Evolutionary conservation across 2,797 vertebrate genomes (phyloP).

Genomic region (Clarias laeviceps): DNA sequence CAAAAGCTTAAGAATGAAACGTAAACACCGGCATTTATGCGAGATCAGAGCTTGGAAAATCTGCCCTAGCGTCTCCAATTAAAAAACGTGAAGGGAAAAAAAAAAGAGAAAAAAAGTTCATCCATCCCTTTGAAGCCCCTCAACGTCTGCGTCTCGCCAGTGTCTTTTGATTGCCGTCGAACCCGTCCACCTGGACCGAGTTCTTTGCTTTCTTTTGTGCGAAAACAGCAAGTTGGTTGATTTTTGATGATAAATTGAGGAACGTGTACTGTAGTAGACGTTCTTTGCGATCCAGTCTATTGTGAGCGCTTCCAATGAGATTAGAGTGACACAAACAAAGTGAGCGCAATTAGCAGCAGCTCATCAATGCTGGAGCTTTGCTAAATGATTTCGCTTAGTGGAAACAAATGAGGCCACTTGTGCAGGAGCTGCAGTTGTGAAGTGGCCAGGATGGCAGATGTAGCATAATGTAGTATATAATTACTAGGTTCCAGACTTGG

Average conservation of each 20-base stretch:
- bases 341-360: slow-evolving; percentile 88
- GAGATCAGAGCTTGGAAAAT: slow-evolving; percentile 69
- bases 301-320: slow-evolving; percentile 82
- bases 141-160: slow-evolving; percentile 54
- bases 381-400: slow-evolving; percentile 86
- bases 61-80: slow-evolving; percentile 74
- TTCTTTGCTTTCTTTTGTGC: slow-evolving; percentile 37
- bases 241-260: slow-evolving; percentile 48
- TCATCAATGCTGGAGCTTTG: slow-evolving; percentile 75
- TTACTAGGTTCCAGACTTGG: slow-evolving; percentile 65
- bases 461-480: slow-evolving; percentile 58
- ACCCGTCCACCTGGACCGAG: slow-evolving; percentile 28
- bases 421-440: slow-evolving; percentile 79
- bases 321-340: slow-evolving; percentile 93
- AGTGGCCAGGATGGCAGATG: slow-evolving; percentile 65
- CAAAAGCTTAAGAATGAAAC: slow-evolving; percentile 69
- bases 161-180: slow-evolving; percentile 17
- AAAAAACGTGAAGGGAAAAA: slow-evolving; percentile 32
- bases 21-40: slow-evolving; percentile 72
- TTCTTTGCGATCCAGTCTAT: slow-evolving; percentile 76
- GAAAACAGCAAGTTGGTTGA: slow-evolving; percentile 21
- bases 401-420: slow-evolving; percentile 85
- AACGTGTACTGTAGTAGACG: slow-evolving; percentile 57
- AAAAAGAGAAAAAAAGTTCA: slow-evolving; percentile 64
- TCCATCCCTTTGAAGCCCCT: slow-evolving; percentile 71